Percentiles rank a stretch among this genome's conserved stretches.
Conservation (phyloP, 1,140 invertebrate species). For the Reticulitermes speratus region DNA sequence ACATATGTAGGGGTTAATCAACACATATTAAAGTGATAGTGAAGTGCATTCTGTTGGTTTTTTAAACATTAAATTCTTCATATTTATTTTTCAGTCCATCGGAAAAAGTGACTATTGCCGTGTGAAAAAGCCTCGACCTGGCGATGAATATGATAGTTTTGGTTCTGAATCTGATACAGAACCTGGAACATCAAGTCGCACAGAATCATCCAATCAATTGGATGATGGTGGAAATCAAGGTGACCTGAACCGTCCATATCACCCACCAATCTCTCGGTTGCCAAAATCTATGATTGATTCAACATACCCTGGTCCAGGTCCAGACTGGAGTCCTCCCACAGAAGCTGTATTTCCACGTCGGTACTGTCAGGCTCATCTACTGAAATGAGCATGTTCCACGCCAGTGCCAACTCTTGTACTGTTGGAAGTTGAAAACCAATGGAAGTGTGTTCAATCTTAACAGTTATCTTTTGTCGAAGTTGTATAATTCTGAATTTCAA, state of each 20-base stretch:
- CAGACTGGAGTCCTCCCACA: slow-evolving; percentile 30
- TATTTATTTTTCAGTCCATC: background rate
- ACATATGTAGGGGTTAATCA: too few species aligned
- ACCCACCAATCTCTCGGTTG: slow-evolving; percentile 10
- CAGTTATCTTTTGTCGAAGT: background rate
- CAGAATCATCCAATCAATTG: slow-evolving; percentile 41
- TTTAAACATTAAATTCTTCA: too few species aligned
- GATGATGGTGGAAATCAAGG: slow-evolving; percentile 34
- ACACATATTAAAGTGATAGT: too few species aligned
- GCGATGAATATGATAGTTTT: slow-evolving; percentile 39
- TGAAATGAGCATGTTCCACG: slow-evolving; percentile 19
- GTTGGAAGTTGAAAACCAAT: background rate
- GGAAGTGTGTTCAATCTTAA: background rate
- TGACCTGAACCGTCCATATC: slow-evolving; percentile 15
- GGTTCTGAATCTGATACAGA: slow-evolving; percentile 43
- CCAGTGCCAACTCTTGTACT: background rate
- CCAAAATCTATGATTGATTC: slow-evolving; percentile 20
- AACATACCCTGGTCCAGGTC: background rate
- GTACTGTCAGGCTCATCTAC: slow-evolving; percentile 30
- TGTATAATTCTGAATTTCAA: background rate
- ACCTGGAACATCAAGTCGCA: slow-evolving; percentile 39
- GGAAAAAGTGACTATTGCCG: slow-evolving; percentile 30
- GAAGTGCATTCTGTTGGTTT: too few species aligned
- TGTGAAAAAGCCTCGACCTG: slow-evolving; percentile 23
- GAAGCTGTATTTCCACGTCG: slow-evolving; percentile 19